phyloP scores from a whole-genome alignment of 2,888 invertebrate genomes.

The Acanthosepion esculentum region DNA sequence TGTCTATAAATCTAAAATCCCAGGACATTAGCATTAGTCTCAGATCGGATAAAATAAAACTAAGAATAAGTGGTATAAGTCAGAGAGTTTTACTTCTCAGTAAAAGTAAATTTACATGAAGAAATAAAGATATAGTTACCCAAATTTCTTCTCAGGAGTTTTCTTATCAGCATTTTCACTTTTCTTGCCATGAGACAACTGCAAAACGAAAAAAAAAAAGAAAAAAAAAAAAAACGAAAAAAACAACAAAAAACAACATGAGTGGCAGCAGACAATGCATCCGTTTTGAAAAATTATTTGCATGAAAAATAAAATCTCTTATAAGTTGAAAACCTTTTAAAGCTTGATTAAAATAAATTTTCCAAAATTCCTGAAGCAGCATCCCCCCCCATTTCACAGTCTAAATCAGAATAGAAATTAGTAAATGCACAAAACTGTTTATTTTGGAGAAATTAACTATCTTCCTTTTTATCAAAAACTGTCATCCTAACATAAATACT shows the following conservation, averaged over 20 bases:
- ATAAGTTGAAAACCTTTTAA: not conserved
- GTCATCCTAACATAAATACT: not conserved
- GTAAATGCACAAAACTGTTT: not conserved
- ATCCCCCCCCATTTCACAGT: not conserved
- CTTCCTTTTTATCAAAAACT: no score
- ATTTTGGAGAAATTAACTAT: not conserved
- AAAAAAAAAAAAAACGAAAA: no score
- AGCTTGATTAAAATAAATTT: not conserved
- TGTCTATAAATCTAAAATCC: no score
- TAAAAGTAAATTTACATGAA: no score
- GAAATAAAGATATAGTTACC: not conserved
- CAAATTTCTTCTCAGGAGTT: not conserved
- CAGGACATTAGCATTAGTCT: no score
- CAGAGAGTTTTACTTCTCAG: no score
- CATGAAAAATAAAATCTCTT: not conserved
- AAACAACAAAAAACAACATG: not conserved
- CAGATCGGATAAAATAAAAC: no score
- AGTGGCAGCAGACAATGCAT: no score
- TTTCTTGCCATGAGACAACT: constrained; percentile 47
- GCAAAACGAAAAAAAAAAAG: not conserved
- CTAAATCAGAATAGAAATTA: not conserved
- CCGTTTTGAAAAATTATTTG: not conserved
- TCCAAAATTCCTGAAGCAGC: not conserved
- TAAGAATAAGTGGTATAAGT: no score
- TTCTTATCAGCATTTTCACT: constrained; percentile 35